These are phyloP conservation scores for Aleiodes sp. DNA, from an alignment of 1,140 invertebrate genomes.

Conservation along the genomic window DNA sequence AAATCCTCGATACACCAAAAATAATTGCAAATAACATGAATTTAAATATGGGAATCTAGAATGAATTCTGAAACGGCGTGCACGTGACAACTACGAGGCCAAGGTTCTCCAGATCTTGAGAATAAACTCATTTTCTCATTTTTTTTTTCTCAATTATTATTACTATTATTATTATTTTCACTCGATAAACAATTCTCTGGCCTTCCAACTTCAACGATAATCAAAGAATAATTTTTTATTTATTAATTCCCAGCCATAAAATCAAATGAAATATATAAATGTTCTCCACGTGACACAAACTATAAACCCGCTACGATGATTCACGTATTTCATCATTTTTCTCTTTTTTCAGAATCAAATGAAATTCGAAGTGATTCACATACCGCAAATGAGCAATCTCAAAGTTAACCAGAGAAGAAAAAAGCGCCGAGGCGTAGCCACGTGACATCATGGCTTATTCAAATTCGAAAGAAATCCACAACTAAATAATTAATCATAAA, in stretches of 20 bases:
- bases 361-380: background rate
- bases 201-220: background rate
- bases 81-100: background rate
- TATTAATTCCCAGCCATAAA: too few relatives aligned
- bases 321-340: background rate
- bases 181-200: background rate
- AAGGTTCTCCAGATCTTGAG: background rate
- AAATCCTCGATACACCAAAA: background rate
- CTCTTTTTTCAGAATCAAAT: background rate
- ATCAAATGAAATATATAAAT: too few relatives aligned
- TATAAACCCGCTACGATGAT: too few relatives aligned
- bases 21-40: background rate
- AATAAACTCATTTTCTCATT: background rate
- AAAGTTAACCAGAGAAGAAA: too few relatives aligned
- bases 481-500: too few relatives aligned
- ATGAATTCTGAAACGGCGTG: background rate
- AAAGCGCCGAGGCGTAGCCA: background rate
- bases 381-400: background rate
- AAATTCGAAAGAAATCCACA: too few relatives aligned
- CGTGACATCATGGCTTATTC: too few relatives aligned
- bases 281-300: too few relatives aligned
- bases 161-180: too few relatives aligned
- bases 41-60: background rate
- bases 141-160: background rate
- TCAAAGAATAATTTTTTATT: too few relatives aligned